A percentile compares a stretch with the other conserved stretches of the same genome.
Conservation (phyloP, 2,888 invertebrate genomes). For the Folsomia candida region DNA sequence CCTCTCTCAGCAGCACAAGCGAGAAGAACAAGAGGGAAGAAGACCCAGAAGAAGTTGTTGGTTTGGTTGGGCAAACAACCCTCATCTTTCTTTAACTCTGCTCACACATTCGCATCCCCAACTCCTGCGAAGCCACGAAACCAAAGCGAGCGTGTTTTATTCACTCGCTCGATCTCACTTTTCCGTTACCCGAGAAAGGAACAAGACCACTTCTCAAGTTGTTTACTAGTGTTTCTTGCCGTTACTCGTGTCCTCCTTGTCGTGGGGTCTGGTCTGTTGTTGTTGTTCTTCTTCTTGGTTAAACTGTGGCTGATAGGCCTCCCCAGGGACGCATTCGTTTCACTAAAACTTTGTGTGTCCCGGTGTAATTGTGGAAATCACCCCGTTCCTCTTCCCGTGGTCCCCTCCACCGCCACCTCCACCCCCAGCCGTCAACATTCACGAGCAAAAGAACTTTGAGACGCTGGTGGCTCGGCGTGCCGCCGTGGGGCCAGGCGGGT, state of each 20-base stretch:
- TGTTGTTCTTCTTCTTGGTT: neutral
- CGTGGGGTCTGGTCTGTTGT: no score
- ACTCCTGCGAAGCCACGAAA: neutral
- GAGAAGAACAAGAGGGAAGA: neutral
- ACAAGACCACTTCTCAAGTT: neutral
- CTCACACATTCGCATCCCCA: neutral
- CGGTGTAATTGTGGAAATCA: neutral
- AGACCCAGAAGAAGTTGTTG: neutral
- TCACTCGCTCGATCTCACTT: neutral
- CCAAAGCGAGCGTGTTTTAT: no score
- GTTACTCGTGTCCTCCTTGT: no score
- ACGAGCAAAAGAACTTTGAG: slow-evolving; percentile 19
- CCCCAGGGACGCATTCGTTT: slow-evolving; percentile 3
- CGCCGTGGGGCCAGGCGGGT: neutral
- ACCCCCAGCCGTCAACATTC: slow-evolving; percentile 14
- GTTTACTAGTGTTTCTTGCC: no score
- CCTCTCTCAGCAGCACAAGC: neutral
- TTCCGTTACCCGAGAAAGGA: neutral
- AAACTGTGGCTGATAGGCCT: slow-evolving; percentile 3
- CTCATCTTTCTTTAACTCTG: neutral
- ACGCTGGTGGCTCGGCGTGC: slow-evolving; percentile 9
- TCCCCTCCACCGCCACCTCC: neutral
- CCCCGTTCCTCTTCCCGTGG: neutral
- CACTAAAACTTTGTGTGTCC: slow-evolving; percentile 11
- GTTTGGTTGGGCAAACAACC: no score